Base-by-base conservation (phyloP, 1,140 invertebrate species). In the Diachasmimorpha longicaudata region DNA sequence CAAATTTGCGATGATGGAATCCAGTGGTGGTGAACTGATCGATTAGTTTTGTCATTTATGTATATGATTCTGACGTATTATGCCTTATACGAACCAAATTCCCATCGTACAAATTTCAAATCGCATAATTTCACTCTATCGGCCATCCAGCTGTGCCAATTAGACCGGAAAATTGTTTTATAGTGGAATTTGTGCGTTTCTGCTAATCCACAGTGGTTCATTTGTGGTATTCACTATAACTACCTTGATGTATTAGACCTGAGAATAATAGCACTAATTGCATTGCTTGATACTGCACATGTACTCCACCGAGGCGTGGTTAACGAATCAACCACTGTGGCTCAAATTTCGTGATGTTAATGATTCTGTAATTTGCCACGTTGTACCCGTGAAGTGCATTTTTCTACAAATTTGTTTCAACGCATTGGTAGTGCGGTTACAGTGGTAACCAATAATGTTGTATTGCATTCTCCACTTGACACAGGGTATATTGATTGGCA, bases 191-290 rank as follows among this genome's bases (percentile, higher is more conserved):
- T 25, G 58, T 63, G 58, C 58, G 58, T 63, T 63, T 23, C 1
- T 23, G 58, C 48, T 55, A 55, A 55, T 55, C 48, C 19, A 9
- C 8, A 19, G 48, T 55, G 48, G 48, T 55, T 55, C 48, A 55
- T 55, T 55, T 55, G 48, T 55, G 48, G 48, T 55, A 55, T 55
- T 55, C 19, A 55, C 48, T 55, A 25, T 63, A 63, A 63, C 48
- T 4, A 55, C 48, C 48, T 21, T 55, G 48, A 55, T 55, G 48
- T 55, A 55, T 55, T 55, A 55, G 48, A 21, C 3, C 58, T 63
- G 21, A 31, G 58, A 63, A 63, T 63, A 63, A 63, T 63, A 25
- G 58, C 19, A 63, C 58, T 63, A 63, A 63, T 63, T 63, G 58
- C 58, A 63, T 63, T 25, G 23, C 58, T 63, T 63, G 58, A 31